Percentiles rank a stretch among this genome's conserved stretches.
These are phyloP conservation scores for Etheostoma cragini DNA, from an alignment of 2,113 vertebrate genomes.

Conservation along the genomic window DNA sequence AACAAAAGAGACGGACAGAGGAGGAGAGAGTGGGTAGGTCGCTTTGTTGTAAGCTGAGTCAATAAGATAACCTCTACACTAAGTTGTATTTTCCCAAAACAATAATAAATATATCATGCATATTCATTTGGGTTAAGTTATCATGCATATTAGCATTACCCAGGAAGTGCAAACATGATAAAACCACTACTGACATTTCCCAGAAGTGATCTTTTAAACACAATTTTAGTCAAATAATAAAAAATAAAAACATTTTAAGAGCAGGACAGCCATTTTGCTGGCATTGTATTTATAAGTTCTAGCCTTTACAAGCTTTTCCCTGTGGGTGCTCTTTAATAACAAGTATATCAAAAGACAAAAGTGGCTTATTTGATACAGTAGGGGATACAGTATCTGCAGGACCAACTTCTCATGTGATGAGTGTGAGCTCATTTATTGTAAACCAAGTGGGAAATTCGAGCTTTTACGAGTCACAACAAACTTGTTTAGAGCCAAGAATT, in stretches of 20 bases:
- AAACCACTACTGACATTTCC: neutral
- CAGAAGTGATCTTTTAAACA: neutral
- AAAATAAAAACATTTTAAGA: neutral
- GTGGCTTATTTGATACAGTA: slow-evolving; percentile 10
- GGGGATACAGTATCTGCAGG: slow-evolving; percentile 3
- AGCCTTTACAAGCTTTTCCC: neutral
- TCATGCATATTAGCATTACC: neutral
- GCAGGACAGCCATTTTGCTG: neutral
- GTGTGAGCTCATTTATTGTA: slow-evolving; percentile 25
- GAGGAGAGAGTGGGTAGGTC: slow-evolving; percentile 55
- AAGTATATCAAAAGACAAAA: slow-evolving; percentile 16
- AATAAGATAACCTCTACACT: slow-evolving; percentile 67
- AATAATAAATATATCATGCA: neutral
- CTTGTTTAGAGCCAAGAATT: neutral
- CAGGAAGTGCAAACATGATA: neutral
- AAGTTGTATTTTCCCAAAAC: neutral
- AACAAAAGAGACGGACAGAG: slow-evolving; percentile 77
- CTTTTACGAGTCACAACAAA: slow-evolving; percentile 17
- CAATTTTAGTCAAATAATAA: neutral
- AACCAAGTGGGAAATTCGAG: slow-evolving; percentile 49
- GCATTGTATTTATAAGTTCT: neutral
- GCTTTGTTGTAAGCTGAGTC: slow-evolving; percentile 53
- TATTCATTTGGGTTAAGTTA: neutral
- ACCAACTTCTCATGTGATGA: slow-evolving; percentile 7
- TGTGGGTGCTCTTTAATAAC: neutral